Evolutionary conservation across 2,113 vertebrate species (phyloP).

Genomic region (Rhea americana): DNA sequence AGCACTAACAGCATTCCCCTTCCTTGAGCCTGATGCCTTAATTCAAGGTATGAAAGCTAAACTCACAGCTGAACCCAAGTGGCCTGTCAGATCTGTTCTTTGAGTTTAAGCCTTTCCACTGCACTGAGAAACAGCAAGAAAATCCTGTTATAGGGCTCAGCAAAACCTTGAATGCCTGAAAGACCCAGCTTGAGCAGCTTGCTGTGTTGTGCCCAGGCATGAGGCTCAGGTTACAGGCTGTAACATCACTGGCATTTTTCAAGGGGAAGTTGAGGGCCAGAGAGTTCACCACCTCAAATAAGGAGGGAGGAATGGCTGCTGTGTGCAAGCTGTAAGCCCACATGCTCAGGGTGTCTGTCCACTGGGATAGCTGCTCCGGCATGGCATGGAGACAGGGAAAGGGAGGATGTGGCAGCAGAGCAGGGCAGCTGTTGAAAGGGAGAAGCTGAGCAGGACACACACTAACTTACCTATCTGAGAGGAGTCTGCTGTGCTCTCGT

Average conservation of each 20-base stretch:
- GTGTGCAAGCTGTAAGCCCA: not conserved
- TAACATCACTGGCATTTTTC: not conserved
- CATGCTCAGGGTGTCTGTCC: not conserved
- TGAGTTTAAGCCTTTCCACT: not conserved
- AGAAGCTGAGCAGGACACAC: not conserved
- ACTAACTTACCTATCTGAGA: not conserved
- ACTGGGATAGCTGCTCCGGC: not conserved
- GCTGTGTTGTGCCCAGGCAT: accelerated
- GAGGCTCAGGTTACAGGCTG: not conserved
- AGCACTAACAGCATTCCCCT: not conserved
- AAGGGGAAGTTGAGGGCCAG: not conserved
- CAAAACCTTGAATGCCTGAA: not conserved
- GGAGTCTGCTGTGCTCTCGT: not conserved
- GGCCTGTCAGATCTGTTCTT: not conserved
- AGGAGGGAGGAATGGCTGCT: not conserved
- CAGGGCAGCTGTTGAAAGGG: not conserved
- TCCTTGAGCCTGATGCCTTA: not conserved
- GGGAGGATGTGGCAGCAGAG: not conserved
- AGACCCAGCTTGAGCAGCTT: not conserved
- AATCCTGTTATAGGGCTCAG: not conserved
- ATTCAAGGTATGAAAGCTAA: not conserved
- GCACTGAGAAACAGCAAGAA: not conserved
- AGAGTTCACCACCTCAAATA: accelerated
- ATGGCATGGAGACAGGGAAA: accelerated
- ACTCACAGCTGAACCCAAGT: not conserved